phyloP scores from a whole-genome alignment of 1,140 invertebrate species.

The Aphelinus atriplicis region DNA sequence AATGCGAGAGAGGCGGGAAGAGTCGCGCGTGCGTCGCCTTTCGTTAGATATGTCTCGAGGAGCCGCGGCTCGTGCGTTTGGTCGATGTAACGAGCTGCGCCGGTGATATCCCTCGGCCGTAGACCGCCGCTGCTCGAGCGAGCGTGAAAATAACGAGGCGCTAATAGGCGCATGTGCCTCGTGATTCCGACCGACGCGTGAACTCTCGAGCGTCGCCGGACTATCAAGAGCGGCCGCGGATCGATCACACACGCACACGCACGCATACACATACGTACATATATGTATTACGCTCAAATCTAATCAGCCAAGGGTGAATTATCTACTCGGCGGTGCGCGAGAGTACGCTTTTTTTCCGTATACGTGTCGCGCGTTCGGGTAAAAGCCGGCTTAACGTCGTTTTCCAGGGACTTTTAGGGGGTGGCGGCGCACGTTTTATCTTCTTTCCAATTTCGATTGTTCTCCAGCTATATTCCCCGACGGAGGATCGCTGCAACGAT shows the following conservation, averaged over 20 bases:
- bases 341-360: background rate
- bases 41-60: no score
- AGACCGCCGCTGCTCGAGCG: background rate
- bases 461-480: no score
- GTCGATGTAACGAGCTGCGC: conserved; percentile 1
- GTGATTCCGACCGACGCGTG: background rate
- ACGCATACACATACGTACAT: background rate
- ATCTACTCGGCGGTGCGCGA: background rate
- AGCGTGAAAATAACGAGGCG: conserved; percentile 33
- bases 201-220: background rate
- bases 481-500: no score
- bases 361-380: no score
- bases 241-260: conserved; percentile 37
- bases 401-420: no score
- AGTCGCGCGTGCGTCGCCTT: no score
- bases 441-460: no score
- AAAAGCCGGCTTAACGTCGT: no score
- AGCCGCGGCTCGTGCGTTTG: background rate
- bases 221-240: conserved; percentile 12
- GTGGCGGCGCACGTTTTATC: no score
- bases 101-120: background rate
- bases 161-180: background rate
- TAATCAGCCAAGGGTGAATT: conserved; percentile 46
- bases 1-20: no score
- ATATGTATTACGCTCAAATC: conserved; percentile 25